Evolutionary conservation across 2,113 vertebrate genomes (phyloP).

Genomic region (Osmerus eperlanus): DNA sequence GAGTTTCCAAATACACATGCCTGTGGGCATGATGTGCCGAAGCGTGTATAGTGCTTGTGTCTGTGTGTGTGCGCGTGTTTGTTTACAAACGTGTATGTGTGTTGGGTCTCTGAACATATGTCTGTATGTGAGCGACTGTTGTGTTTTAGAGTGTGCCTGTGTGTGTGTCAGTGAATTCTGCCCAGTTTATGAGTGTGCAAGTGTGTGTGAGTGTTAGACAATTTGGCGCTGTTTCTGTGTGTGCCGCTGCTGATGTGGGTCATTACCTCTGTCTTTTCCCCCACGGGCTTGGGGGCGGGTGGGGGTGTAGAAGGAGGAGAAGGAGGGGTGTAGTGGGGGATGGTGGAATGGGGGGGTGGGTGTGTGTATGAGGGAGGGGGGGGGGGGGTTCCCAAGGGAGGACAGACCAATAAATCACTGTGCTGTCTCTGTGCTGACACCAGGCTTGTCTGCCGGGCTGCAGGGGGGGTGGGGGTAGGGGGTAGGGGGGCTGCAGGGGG

Average conservation of each 20-base stretch:
- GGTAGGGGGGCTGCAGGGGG: conserved; percentile 20
- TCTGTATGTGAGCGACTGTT: conserved; percentile 2
- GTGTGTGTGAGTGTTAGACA: conserved; percentile 16
- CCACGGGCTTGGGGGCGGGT: conserved; percentile 59
- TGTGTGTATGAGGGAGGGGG: conserved; percentile 5
- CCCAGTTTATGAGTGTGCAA: conserved; percentile 3
- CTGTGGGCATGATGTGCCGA: conserved; percentile 65
- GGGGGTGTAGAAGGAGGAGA: conserved; percentile 29
- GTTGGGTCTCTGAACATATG: neutral
- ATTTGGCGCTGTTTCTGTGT: conserved; percentile 15
- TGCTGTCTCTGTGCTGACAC: conserved; percentile 69
- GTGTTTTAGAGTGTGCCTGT: neutral
- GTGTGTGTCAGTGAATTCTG: conserved; percentile 2
- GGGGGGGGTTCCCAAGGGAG: conserved; percentile 53
- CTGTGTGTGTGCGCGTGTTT: conserved; percentile 10
- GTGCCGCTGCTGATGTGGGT: conserved; percentile 72
- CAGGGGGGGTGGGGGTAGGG: neutral
- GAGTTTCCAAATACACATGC: conserved; percentile 59
- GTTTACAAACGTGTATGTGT: conserved; percentile 28
- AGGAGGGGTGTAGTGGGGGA: conserved; percentile 18
- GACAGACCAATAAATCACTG: conserved; percentile 74
- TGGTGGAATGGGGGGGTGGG: conserved; percentile 23
- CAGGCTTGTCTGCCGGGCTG: conserved; percentile 66
- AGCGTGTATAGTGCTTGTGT: conserved; percentile 38
- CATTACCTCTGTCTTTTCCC: conserved; percentile 70